Evolutionary conservation across 2,797 vertebrate species (phyloP), one percentile per base, ranked within the genome.

Genomic region (Pygocentrus nattereri): DNA sequence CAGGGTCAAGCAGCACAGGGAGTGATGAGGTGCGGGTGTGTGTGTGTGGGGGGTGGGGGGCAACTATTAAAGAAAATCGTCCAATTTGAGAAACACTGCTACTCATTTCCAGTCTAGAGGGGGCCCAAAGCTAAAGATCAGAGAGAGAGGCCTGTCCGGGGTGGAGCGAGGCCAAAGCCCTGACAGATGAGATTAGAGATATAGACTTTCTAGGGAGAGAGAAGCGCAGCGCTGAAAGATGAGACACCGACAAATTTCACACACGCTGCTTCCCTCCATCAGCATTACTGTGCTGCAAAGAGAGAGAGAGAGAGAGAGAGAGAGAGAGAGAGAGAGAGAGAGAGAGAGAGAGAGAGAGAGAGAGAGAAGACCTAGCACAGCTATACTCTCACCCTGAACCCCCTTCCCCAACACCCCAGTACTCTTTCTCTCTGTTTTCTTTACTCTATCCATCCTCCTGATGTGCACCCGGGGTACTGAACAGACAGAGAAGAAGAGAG

Each of bases 61-160:
- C 59, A 6, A n/a, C 80, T 78, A 84, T 82, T 80, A 80, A 86
- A 78, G 87, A 91, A 91, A 93, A 94, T 88, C 88, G 89, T 88
- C 41, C 89, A 92, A 92, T 93, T 92, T 93, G 88, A 91, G 90
- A 87, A 80, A 78, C 50, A 44, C 70, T 65, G 84, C 89, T 88
- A 88, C 88, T 87, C 88, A 84, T 89, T 89, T 90, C 90, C 91
- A 90, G 85, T 68, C 88, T 78, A 89, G 88, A 74, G 56, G 16
- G 65, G n/a, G 65, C 19, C 56, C 50, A 19, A 34, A 15, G 11
- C 58, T 27, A 27, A 49, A 54, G 52, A 23, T 71, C 56, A 77
- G 41, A 78, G 58, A 56, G n/a, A 67, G 62, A 23, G 65, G 58
- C 23, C n/a, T 41, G 47, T 12, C 62, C 19, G 10, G 64, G 13